These are phyloP conservation scores for Tribolium castaneum DNA, from an alignment of 1,140 invertebrate species.

Conservation along the genomic window DNA sequence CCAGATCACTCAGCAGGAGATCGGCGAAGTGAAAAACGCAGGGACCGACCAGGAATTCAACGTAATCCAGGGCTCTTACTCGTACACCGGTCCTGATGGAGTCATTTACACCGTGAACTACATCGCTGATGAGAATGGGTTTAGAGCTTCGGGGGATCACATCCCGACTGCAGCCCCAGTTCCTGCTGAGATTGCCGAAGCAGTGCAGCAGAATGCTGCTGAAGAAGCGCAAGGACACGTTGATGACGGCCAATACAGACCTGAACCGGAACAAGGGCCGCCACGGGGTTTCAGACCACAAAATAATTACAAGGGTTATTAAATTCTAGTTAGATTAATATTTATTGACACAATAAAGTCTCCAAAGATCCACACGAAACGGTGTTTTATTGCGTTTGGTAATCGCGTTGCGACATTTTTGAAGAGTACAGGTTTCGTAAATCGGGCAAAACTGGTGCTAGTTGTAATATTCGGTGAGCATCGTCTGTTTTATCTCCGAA, in stretches of 20 bases:
- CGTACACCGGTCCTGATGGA: slow-evolving; percentile 79
- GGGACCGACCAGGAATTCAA: slow-evolving; percentile 69
- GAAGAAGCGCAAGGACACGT: slow-evolving; percentile 52
- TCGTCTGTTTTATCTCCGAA: not conserved
- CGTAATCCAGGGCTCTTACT: slow-evolving; percentile 73
- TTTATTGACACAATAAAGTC: slow-evolving; percentile 31
- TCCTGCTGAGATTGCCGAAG: slow-evolving; percentile 63
- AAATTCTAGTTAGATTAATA: slow-evolving; percentile 15
- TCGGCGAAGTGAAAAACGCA: slow-evolving; percentile 71
- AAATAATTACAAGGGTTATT: slow-evolving; percentile 2
- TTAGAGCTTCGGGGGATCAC: slow-evolving; percentile 74
- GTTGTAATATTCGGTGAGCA: not conserved
- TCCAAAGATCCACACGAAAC: slow-evolving; percentile 6
- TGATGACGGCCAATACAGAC: slow-evolving; percentile 29
- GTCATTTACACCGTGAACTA: slow-evolving; percentile 75
- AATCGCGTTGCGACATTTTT: too few relatives aligned
- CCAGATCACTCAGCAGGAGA: slow-evolving; percentile 76
- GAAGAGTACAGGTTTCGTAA: too few relatives aligned
- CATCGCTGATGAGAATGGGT: slow-evolving; percentile 82
- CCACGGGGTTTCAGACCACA: not conserved
- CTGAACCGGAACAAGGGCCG: not conserved
- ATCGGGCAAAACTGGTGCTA: too few relatives aligned
- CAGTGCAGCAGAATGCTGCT: slow-evolving; percentile 57
- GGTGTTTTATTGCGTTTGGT: not conserved
- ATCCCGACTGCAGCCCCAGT: slow-evolving; percentile 78